phyloP scores from a whole-genome alignment of 2,797 vertebrate genomes.

The Myotis daubentonii region DNA sequence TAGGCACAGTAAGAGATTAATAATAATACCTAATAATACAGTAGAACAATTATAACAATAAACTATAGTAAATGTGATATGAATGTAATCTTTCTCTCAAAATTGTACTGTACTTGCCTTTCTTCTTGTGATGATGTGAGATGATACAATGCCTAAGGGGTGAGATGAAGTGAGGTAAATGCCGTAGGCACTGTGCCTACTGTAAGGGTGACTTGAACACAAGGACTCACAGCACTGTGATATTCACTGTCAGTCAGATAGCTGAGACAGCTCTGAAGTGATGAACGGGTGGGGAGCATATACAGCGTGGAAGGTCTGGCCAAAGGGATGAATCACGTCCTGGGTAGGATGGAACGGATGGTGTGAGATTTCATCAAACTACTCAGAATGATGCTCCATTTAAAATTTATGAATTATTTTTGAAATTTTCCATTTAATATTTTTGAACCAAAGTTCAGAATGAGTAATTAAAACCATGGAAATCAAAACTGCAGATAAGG shows the following conservation, averaged over 20 bases:
- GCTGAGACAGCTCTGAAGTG: background rate
- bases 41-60: background rate
- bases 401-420: background rate
- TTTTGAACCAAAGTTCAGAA: background rate
- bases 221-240: background rate
- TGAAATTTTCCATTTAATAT: background rate
- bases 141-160: background rate
- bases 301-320: background rate
- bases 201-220: background rate
- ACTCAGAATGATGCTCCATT: background rate
- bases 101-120: background rate
- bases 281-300: background rate
- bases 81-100: background rate
- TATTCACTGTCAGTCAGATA: background rate
- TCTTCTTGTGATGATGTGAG: background rate
- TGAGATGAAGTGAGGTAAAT: background rate
- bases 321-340: background rate
- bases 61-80: background rate
- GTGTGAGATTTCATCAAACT: background rate
- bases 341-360: background rate
- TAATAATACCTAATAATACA: background rate
- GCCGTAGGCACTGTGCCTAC: background rate
- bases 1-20: background rate
- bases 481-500: background rate
- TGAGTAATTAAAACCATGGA: background rate